Evolutionary conservation across 2,888 invertebrate genomes (phyloP).

Genomic region (Drosophila demipolita): DNA sequence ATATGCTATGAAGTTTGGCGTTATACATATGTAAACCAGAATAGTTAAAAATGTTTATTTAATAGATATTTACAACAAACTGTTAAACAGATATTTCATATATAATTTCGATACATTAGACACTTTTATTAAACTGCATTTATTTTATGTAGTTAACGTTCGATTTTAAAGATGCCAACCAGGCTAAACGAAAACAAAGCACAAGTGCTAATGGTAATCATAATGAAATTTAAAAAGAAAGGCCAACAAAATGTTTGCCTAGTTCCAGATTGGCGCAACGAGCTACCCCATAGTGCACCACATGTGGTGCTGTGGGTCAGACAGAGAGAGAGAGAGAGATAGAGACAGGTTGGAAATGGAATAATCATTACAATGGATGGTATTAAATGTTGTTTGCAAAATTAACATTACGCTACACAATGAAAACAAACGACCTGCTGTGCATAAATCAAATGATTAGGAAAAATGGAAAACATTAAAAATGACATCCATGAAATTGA

Average conservation of each 20-base stretch:
- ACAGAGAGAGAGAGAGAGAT: neutral
- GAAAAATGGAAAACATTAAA: slow-evolving; percentile 33
- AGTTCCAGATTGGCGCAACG: neutral
- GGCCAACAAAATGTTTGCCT: slow-evolving; percentile 41
- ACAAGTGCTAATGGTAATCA: slow-evolving; percentile 41
- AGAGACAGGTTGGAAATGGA: neutral
- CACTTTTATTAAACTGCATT: neutral
- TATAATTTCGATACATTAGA: neutral
- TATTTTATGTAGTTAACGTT: neutral
- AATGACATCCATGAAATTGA: slow-evolving; percentile 30
- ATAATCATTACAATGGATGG: slow-evolving; percentile 48
- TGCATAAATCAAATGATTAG: slow-evolving; percentile 69
- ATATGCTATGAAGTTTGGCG: neutral
- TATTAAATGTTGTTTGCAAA: slow-evolving; percentile 62
- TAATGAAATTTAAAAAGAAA: slow-evolving; percentile 53
- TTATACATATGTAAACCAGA: neutral
- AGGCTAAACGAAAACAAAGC: slow-evolving; percentile 40
- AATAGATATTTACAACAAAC: neutral
- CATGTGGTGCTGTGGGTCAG: slow-evolving; percentile 41
- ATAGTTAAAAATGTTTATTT: neutral
- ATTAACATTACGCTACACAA: slow-evolving; percentile 63
- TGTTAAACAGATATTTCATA: neutral
- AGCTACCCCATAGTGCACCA: slow-evolving; percentile 44
- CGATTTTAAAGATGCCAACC: neutral
- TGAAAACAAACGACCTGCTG: slow-evolving; percentile 46